Conservation (phyloP, 2,888 invertebrate genomes). For the Caenorhabditis drosophilae region DNA sequence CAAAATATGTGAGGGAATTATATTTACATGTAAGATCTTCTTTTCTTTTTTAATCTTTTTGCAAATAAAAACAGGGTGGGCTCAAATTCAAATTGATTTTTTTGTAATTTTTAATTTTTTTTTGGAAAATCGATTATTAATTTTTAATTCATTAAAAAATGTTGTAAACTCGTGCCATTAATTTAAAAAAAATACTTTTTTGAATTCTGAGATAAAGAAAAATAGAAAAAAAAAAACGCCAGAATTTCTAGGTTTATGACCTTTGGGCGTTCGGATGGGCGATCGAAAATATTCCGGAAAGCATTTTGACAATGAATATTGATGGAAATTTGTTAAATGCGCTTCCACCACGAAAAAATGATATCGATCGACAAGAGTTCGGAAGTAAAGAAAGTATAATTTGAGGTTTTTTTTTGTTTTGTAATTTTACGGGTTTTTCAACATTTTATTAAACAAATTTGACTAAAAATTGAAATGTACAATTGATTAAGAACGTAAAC, state of each 20-base stretch:
- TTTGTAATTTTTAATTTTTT: neutral
- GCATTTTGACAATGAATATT: constrained; percentile 28
- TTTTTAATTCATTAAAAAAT: too few relatives aligned
- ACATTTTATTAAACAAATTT: neutral
- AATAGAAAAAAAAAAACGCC: neutral
- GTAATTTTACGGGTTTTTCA: neutral
- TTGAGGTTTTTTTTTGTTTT: constrained; percentile 3
- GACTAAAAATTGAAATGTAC: too few relatives aligned
- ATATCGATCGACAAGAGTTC: constrained; percentile 40
- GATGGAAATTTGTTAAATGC: constrained; percentile 25
- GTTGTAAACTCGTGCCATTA: too few relatives aligned
- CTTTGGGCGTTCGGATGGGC: constrained; percentile 52
- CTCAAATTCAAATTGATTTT: too few relatives aligned
- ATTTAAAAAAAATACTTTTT: too few relatives aligned
- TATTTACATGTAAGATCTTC: constrained; percentile 37
- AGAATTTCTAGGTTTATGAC: constrained; percentile 36
- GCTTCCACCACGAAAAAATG: constrained; percentile 35
- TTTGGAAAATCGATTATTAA: neutral
- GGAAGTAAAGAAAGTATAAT: constrained; percentile 52
- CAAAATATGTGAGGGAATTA: constrained; percentile 39
- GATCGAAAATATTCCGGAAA: constrained; percentile 44
- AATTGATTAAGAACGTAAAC: neutral
- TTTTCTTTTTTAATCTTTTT: neutral
- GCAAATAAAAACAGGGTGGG: too few relatives aligned
- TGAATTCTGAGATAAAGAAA: too few relatives aligned